Base-by-base conservation (phyloP, 2,797 vertebrate genomes). In the Brachyrhaphis roseni region DNA sequence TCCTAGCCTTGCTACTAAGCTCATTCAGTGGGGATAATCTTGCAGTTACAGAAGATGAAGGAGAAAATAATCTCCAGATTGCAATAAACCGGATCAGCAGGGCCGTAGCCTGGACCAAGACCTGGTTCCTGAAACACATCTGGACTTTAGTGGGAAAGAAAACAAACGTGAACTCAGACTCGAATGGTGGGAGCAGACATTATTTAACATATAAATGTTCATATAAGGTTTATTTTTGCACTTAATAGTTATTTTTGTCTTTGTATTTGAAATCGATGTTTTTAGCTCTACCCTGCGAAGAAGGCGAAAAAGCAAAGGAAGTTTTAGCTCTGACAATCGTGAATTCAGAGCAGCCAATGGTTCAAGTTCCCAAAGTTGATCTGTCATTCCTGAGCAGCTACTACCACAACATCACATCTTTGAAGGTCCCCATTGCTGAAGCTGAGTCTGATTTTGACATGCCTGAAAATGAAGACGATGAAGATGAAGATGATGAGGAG, bases 1-100 rank as follows among this genome's bases (percentile, higher is more conserved):
- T 99, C 91, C 91, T 99, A 86, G 98, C 98, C 39, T 90, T 99
- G 92, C 92, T 99, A 90, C 92, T 99, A 82, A 99, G 97, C 87
- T 99, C 98, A 2, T 98, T 98, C 93, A 98, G 98, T 0, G 97
- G 97, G 0, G 97, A 97, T 74, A 98, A 96, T 88, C 92, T 98
- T 47, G 86, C 97, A 0, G 96, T 95, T 0, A 92, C 97, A 0
- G 98, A 99, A 0, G 97, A 98, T 0, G 98, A 99, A 0, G 96
- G 96, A 0, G 98, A 99, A 96, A 99, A 99, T 91, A 99, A 99
- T 87, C 93, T 99, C 79, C 97, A 98, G 91, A 97, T 98, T 0
- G 97, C 98, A 34, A 94, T 98, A 0, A 96, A 93, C 53, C 95
- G 98, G 79, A 98, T 99, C 89, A 97, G 80, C 53, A 87, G 83